phyloP scores from a whole-genome alignment of 37 sponge, comb jelly and placozoan genomes.

The Cliona cf. orientalis region DNA sequence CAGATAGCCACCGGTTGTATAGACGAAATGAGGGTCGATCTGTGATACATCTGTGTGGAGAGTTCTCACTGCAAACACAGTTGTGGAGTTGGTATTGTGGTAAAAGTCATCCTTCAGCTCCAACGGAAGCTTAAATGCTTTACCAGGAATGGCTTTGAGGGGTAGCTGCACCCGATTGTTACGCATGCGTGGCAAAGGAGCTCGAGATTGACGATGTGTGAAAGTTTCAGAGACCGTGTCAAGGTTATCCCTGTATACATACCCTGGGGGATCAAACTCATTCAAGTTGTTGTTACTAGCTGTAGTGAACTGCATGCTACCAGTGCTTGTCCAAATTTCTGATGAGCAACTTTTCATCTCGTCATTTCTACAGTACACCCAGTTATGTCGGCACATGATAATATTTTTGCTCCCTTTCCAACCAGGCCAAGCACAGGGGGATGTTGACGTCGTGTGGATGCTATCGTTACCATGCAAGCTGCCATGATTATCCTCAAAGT shows the following conservation, averaged over 20 bases:
- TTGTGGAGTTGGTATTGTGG: not conserved
- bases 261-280: too few relatives aligned
- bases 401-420: not conserved
- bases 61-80: not conserved
- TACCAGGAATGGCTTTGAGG: slow-evolving; percentile 24
- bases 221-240: too few relatives aligned
- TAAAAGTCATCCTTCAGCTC: slow-evolving; percentile 17
- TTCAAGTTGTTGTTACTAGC: too few relatives aligned
- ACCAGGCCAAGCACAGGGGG: slow-evolving; percentile 37
- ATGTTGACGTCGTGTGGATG: slow-evolving; percentile 41
- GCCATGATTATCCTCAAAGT: slow-evolving; percentile 25
- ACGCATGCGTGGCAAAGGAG: too few relatives aligned
- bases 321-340: not conserved
- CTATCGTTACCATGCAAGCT: slow-evolving; percentile 1
- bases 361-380: not conserved
- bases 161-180: not conserved
- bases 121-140: not conserved
- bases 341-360: not conserved
- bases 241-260: too few relatives aligned
- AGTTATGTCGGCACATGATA: not conserved
- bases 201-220: too few relatives aligned
- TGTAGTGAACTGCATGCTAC: too few relatives aligned
- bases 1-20: not conserved
- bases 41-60: not conserved
- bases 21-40: not conserved